Percentiles rank a stretch among this genome's conserved stretches.
Conservation (phyloP, 2,888 invertebrate genomes). For the Cephus pygmeus region DNA sequence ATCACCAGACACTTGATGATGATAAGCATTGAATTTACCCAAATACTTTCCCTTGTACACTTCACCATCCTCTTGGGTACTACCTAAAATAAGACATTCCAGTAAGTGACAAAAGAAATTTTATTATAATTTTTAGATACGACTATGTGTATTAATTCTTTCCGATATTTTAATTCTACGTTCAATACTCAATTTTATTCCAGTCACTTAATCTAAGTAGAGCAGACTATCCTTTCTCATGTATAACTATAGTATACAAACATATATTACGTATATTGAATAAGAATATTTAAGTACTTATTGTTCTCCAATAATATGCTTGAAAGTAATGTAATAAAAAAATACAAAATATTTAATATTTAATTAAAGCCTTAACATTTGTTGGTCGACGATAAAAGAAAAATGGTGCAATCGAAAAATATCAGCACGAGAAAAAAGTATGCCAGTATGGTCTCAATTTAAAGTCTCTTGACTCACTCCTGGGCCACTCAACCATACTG, state of each 20-base stretch:
- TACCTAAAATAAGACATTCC: not conserved
- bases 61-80: conserved; percentile 73
- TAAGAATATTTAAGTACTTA: not conserved
- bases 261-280: not conserved
- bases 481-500: not conserved
- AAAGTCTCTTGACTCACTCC: not conserved
- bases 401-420: not conserved
- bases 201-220: not conserved
- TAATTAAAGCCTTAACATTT: not conserved
- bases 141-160: not conserved
- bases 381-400: not conserved
- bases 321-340: not conserved
- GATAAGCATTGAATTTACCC: conserved; percentile 89
- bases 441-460: not conserved
- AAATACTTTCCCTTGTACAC: conserved; percentile 84
- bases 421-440: not conserved
- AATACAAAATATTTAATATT: not conserved
- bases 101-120: not conserved
- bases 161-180: not conserved
- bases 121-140: not conserved
- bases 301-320: not conserved
- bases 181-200: not conserved
- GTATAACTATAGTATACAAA: not conserved
- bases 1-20: conserved; percentile 91
- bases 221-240: not conserved